These are phyloP conservation scores for Cephalopterus ornatus DNA, from an alignment of 2,113 vertebrate genomes.

Conservation along the genomic window DNA sequence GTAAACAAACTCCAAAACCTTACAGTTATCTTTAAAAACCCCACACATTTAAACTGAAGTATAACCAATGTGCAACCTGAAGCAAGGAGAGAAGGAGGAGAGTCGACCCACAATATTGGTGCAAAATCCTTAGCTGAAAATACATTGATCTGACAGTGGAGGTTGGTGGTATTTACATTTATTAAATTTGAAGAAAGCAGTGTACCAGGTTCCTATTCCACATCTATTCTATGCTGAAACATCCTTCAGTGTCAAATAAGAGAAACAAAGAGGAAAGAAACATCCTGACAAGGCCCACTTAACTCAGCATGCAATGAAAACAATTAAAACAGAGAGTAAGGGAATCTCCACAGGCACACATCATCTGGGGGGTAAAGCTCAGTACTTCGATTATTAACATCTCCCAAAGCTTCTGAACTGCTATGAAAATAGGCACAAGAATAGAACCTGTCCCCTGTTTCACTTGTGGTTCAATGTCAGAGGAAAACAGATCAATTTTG, in stretches of 20 bases:
- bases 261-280: neutral
- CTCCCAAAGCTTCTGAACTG: neutral
- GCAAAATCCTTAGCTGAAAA: neutral
- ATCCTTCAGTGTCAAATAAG: neutral
- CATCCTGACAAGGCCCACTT: neutral
- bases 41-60: neutral
- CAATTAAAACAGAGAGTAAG: neutral
- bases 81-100: neutral
- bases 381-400: neutral
- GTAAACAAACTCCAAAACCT: neutral
- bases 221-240: neutral
- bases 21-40: neutral
- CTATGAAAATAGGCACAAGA: neutral
- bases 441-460: neutral
- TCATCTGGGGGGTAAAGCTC: neutral
- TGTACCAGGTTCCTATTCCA: neutral
- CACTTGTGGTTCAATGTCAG: neutral
- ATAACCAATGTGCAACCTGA: neutral
- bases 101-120: neutral
- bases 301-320: neutral
- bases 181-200: neutral
- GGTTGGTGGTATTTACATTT: neutral
- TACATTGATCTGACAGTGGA: accelerated
- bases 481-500: neutral
- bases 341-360: neutral